These are phyloP conservation scores for Ophraella communa DNA, from an alignment of 2,888 invertebrate genomes.

Conservation along the genomic window DNA sequence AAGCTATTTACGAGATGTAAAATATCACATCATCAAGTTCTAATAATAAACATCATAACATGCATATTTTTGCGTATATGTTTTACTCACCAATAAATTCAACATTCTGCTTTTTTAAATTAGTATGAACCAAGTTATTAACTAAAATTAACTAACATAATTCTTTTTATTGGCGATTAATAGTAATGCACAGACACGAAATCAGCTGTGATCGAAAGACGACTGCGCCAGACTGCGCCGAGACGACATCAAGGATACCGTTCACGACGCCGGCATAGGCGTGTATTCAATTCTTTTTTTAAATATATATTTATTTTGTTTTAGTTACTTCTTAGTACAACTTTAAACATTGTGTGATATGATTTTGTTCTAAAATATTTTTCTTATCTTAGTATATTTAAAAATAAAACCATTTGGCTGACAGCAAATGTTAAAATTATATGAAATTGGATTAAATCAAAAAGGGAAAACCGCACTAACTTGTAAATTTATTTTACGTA, in stretches of 20 bases:
- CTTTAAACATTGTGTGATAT: no score
- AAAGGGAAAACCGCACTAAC: no score
- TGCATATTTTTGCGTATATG: background rate
- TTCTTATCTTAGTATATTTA: no score
- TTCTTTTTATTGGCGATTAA: constrained; percentile 16
- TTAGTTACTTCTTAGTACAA: no score
- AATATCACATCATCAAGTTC: background rate
- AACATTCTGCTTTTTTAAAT: background rate
- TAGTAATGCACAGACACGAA: background rate
- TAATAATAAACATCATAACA: background rate
- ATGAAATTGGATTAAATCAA: no score
- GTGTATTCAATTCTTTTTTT: background rate
- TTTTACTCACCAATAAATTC: background rate
- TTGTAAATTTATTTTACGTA: no score
- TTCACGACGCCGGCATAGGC: constrained; percentile 7
- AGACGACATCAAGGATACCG: constrained; percentile 31
- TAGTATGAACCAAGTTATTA: constrained; percentile 19
- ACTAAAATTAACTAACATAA: constrained; percentile 28
- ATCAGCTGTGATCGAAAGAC: constrained; percentile 33
- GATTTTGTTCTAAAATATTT: no score
- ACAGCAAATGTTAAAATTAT: no score
- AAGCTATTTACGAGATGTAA: background rate
- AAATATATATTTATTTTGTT: background rate
- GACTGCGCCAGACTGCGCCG: constrained; percentile 38
- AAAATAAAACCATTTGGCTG: no score